These are phyloP conservation scores for Columba guinea DNA, from an alignment of 2,797 vertebrate genomes.

Conservation along the genomic window DNA sequence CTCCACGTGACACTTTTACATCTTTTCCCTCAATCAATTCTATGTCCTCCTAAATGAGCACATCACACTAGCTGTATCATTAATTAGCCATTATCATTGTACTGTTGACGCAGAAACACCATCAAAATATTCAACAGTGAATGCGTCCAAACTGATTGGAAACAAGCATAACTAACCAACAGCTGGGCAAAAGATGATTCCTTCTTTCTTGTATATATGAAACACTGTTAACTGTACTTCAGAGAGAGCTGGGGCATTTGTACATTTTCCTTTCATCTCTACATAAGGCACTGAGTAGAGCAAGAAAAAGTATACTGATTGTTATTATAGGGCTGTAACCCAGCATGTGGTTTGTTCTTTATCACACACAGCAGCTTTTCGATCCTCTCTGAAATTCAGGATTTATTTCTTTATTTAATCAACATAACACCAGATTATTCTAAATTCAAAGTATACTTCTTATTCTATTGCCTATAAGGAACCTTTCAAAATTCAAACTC, in stretches of 20 bases:
- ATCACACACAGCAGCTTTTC: neutral
- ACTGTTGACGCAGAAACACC: neutral
- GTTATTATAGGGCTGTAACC: neutral
- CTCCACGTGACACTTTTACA: neutral
- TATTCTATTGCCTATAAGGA: conserved; percentile 31
- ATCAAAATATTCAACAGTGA: neutral
- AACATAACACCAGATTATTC: conserved; percentile 17
- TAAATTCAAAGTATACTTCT: conserved; percentile 14
- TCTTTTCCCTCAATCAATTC: neutral
- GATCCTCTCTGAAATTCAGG: neutral
- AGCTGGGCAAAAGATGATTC: neutral
- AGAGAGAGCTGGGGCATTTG: neutral
- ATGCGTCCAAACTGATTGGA: neutral
- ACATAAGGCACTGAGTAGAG: neutral
- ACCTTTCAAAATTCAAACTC: conserved; percentile 28
- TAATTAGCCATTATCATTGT: neutral
- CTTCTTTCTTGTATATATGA: neutral
- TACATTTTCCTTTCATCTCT: neutral
- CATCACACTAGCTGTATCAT: neutral
- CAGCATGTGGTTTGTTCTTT: neutral
- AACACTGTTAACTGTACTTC: neutral
- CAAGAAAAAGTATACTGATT: neutral
- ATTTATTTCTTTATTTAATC: neutral
- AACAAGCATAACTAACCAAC: neutral
- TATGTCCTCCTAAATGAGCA: neutral